Conservation (phyloP, 2,888 invertebrate species). For the Cordilura impudica region DNA sequence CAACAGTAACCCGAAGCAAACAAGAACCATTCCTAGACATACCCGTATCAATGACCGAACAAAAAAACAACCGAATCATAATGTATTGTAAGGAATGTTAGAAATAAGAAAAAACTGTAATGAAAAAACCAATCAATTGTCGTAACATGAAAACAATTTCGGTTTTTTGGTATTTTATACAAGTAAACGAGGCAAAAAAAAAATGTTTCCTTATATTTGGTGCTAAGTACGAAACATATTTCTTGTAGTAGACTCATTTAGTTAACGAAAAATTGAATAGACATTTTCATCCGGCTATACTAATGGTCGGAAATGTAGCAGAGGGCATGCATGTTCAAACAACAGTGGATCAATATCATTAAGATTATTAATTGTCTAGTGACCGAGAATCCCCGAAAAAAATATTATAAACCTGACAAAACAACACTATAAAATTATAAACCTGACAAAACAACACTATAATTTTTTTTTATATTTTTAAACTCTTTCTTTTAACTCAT, state of each 20-base stretch:
- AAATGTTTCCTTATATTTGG: constrained; percentile 42
- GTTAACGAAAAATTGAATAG: constrained; percentile 34
- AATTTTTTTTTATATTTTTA: too few species aligned
- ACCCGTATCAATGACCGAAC: background rate
- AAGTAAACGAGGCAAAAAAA: constrained; percentile 54
- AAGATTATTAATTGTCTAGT: too few species aligned
- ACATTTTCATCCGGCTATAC: constrained; percentile 66
- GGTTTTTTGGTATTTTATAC: constrained; percentile 19
- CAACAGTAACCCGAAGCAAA: background rate
- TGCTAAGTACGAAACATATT: constrained; percentile 20
- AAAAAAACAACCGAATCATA: constrained; percentile 23
- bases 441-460: too few species aligned
- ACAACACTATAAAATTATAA: too few species aligned
- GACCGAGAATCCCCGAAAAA: too few species aligned
- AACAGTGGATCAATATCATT: constrained; percentile 43
- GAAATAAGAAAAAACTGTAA: background rate
- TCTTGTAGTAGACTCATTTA: constrained; percentile 50
- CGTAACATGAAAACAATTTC: constrained; percentile 58
- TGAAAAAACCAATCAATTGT: constrained; percentile 74
- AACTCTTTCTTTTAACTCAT: too few species aligned
- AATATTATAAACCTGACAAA: too few species aligned
- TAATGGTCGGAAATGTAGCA: constrained; percentile 67
- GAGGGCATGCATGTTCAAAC: constrained; percentile 17
- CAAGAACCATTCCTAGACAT: background rate
- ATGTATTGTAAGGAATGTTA: constrained; percentile 40